A percentile compares a stretch with the other conserved stretches of the same genome.
phyloP scores from a whole-genome alignment of 2,797 vertebrate genomes.

The Euthynnus affinis region DNA sequence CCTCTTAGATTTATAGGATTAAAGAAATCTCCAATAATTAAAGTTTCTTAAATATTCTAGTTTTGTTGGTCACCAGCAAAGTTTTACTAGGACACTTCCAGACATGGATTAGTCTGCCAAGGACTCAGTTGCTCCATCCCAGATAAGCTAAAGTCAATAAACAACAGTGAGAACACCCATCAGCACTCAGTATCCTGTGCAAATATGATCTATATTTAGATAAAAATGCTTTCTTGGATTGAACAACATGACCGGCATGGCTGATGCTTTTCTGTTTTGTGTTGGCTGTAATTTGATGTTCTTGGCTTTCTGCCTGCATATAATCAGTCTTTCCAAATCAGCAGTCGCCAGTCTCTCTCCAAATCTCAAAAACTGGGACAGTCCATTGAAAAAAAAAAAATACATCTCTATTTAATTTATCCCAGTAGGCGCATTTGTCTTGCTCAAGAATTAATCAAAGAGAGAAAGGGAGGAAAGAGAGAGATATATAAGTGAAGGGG shows the following conservation, averaged over 20 bases:
- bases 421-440: neutral
- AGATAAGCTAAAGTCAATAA: neutral
- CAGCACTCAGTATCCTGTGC: neutral
- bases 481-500: constrained; percentile 2
- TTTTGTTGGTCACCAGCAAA: no score
- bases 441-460: constrained; percentile 23
- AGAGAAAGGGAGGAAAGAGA: neutral
- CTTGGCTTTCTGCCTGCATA: neutral
- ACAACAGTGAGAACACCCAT: neutral
- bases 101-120: no score
- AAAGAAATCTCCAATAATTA: neutral
- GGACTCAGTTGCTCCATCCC: no score
- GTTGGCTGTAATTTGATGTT: neutral
- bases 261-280: neutral
- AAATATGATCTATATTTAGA: neutral
- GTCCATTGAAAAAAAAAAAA: neutral
- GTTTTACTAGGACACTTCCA: neutral
- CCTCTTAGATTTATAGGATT: neutral
- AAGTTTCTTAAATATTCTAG: neutral
- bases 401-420: neutral
- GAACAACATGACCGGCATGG: neutral
- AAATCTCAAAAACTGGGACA: constrained; percentile 15
- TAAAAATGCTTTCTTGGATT: neutral
- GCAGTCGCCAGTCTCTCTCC: neutral
- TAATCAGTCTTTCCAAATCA: neutral